These are phyloP conservation scores for Avahi laniger DNA, from an alignment of 2,797 vertebrate genomes.

Conservation along the genomic window DNA sequence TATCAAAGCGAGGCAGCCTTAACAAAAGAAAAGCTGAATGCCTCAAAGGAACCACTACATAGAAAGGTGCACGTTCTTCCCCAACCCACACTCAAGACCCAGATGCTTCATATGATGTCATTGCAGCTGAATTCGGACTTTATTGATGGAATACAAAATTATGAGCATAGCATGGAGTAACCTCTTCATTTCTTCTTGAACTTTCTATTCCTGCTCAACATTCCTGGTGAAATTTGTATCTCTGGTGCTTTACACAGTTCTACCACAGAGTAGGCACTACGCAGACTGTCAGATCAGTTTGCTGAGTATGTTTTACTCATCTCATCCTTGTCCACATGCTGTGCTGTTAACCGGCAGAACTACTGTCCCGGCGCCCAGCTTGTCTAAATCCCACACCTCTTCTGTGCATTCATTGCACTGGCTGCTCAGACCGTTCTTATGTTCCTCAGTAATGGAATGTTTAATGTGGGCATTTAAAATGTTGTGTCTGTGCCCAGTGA, in stretches of 20 bases:
- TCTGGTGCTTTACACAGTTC: neutral
- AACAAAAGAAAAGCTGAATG: slow-evolving; percentile 21
- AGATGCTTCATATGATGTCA: neutral
- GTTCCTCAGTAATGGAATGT: neutral
- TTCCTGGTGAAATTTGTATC: neutral
- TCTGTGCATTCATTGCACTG: neutral
- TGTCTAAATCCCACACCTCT: neutral
- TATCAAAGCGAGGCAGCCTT: slow-evolving; percentile 64
- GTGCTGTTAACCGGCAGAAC: neutral
- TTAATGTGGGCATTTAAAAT: neutral
- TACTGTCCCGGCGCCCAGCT: neutral
- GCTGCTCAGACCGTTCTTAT: neutral
- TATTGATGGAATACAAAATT: neutral
- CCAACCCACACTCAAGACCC: neutral
- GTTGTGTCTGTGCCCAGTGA: neutral
- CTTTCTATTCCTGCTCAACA: neutral
- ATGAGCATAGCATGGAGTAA: neutral
- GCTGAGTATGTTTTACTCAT: neutral
- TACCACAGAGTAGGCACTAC: neutral
- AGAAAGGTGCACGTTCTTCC: neutral
- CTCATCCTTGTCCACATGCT: neutral
- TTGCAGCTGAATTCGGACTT: neutral
- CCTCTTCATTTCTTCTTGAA: neutral
- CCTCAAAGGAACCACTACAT: slow-evolving; percentile 47
- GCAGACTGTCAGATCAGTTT: neutral